A percentile compares a stretch with the other conserved stretches of the same genome.
phyloP scores from a whole-genome alignment of 2,797 vertebrate genomes.

The Salmo trutta region DNA sequence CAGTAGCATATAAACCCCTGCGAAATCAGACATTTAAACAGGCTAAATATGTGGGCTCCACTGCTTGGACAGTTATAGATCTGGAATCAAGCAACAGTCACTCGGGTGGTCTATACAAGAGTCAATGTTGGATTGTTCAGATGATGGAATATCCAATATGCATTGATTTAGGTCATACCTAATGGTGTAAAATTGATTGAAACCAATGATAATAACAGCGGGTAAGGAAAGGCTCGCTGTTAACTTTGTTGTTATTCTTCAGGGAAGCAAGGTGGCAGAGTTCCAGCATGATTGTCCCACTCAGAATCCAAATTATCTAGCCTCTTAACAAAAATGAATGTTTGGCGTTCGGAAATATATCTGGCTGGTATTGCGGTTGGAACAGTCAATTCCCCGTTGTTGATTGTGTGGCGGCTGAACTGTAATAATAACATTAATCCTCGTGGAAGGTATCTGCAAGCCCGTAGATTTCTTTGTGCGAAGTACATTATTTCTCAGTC shows the following conservation, averaged over 20 bases:
- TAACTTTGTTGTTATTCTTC: conserved; percentile 10
- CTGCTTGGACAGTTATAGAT: neutral
- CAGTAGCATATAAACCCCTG: neutral
- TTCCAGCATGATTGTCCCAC: neutral
- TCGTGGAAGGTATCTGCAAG: conserved; percentile 52
- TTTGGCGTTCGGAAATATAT: conserved; percentile 20
- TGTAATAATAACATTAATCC: conserved; percentile 66
- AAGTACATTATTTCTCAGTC: conserved; percentile 60
- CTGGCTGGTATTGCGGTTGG: conserved; percentile 18
- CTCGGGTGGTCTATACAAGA: neutral
- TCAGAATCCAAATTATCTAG: conserved; percentile 12
- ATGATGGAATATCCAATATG: conserved; percentile 47
- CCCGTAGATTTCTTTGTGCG: conserved; percentile 55
- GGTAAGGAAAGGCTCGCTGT: neutral
- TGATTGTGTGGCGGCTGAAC: conserved; percentile 46
- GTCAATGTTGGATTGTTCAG: conserved; percentile 27
- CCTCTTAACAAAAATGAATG: conserved; percentile 24
- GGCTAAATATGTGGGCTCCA: neutral
- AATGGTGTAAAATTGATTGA: conserved; percentile 24
- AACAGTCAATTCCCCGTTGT: conserved; percentile 49
- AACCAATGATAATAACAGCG: conserved; percentile 11
- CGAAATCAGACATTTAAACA: neutral
- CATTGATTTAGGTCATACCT: conserved; percentile 18
- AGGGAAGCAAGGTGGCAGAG: neutral
- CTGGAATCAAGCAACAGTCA: neutral